Percentiles rank a stretch among this genome's conserved stretches.
phyloP scores from a whole-genome alignment of 2,888 invertebrate genomes.

The Linnaemya vulpina region DNA sequence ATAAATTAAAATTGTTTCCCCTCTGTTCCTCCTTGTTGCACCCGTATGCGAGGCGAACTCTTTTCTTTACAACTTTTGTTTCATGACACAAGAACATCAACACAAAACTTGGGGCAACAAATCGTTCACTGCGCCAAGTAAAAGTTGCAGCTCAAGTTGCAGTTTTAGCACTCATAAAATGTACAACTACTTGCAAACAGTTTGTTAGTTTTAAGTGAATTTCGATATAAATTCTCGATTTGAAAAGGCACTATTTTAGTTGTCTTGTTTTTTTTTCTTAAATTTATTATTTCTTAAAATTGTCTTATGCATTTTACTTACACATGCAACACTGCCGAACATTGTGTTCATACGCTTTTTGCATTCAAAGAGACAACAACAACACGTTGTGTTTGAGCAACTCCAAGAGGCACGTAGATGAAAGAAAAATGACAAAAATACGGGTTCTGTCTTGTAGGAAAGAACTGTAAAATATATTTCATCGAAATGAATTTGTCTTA shows the following conservation, averaged over 20 bases:
- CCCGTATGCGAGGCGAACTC: not conserved
- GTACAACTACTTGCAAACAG: too few species aligned
- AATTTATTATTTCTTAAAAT: too few species aligned
- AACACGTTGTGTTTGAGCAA: constrained; percentile 11
- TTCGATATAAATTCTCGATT: too few species aligned
- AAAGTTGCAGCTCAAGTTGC: constrained; percentile 21
- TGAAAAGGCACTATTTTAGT: too few species aligned
- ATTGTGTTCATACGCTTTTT: too few species aligned
- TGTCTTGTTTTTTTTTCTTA: too few species aligned
- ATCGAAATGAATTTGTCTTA: constrained; percentile 34
- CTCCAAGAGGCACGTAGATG: constrained; percentile 27
- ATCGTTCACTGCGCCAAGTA: constrained; percentile 17
- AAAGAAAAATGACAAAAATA: not conserved
- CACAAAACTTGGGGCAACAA: constrained; percentile 36
- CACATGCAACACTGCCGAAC: too few species aligned
- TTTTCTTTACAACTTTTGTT: not conserved
- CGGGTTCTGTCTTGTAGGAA: too few species aligned
- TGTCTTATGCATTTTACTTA: too few species aligned
- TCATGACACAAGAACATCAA: constrained; percentile 11
- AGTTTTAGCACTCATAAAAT: too few species aligned
- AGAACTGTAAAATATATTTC: not conserved
- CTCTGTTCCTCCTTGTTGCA: not conserved
- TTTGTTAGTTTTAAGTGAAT: too few species aligned
- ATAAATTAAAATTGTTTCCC: not conserved
- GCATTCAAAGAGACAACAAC: too few species aligned